Percentiles rank a stretch among this genome's conserved stretches.
Evolutionary conservation across 2,888 invertebrate genomes (phyloP).

Genomic region (Catocala fraxini): DNA sequence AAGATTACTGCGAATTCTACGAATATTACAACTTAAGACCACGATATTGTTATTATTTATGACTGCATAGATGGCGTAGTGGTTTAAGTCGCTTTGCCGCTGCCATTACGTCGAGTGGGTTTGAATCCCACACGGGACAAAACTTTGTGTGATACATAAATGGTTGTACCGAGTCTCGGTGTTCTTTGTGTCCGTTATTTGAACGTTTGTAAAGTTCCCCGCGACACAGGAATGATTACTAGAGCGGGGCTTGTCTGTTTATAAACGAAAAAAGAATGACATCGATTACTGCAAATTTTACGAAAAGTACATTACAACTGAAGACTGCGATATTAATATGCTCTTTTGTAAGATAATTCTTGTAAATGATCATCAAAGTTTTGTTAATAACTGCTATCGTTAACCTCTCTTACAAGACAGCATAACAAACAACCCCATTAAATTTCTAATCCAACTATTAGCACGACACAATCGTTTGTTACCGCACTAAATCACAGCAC

Average conservation of each 20-base stretch:
- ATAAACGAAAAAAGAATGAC: neutral
- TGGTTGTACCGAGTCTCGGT: too few species aligned
- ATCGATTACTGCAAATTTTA: conserved; percentile 1
- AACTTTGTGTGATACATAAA: too few species aligned
- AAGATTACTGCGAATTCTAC: conserved; percentile 2
- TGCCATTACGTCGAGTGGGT: too few species aligned
- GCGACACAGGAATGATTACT: too few species aligned
- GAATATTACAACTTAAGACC: neutral
- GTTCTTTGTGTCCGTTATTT: too few species aligned
- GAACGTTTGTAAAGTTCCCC: too few species aligned
- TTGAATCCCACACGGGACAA: too few species aligned
- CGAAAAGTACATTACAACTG: neutral
- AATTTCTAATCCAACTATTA: conserved; percentile 30
- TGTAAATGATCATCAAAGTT: neutral
- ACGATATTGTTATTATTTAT: too few species aligned
- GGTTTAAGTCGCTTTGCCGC: too few species aligned
- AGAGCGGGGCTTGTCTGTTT: too few species aligned
- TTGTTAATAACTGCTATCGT: conserved; percentile 3
- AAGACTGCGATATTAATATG: too few species aligned
- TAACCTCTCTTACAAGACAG: neutral
- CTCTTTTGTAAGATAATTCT: neutral
- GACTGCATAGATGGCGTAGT: too few species aligned
- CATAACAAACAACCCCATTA: conserved; percentile 13
- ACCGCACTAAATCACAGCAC: conserved; percentile 45
- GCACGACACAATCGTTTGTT: conserved; percentile 38